phyloP scores from a whole-genome alignment of 2,113 vertebrate genomes.

The Tachycineta bicolor region DNA sequence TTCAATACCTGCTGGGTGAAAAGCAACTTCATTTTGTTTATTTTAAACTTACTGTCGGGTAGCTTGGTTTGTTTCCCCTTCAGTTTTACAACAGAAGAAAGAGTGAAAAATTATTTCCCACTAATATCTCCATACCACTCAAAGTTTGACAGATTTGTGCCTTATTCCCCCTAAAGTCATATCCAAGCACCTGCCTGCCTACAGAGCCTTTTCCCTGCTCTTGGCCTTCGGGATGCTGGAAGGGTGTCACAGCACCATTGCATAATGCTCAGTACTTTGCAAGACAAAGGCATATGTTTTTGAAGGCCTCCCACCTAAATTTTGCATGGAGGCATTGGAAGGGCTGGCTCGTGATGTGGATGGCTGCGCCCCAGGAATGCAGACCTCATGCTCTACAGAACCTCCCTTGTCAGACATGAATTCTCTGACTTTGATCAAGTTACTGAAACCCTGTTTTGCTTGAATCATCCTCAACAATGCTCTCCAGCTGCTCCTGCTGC shows the following conservation, averaged over 20 bases:
- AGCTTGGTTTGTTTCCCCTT: neutral
- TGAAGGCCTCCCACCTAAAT: neutral
- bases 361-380: constrained; percentile 13
- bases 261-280: neutral
- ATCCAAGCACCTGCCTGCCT: neutral
- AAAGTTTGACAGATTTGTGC: neutral
- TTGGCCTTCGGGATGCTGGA: neutral
- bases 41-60: neutral
- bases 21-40: neutral
- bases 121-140: neutral
- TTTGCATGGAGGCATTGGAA: neutral
- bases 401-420: neutral
- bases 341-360: neutral
- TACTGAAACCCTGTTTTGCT: neutral
- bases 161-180: neutral
- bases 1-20: neutral
- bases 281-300: neutral
- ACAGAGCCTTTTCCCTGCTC: neutral
- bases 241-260: neutral
- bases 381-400: neutral
- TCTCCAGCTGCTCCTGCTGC: neutral
- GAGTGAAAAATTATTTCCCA: neutral
- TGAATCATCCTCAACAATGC: neutral
- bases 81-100: neutral
- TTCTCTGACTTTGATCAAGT: neutral